Conservation (phyloP, 2,888 invertebrate species). For the Litoditis marina region DNA sequence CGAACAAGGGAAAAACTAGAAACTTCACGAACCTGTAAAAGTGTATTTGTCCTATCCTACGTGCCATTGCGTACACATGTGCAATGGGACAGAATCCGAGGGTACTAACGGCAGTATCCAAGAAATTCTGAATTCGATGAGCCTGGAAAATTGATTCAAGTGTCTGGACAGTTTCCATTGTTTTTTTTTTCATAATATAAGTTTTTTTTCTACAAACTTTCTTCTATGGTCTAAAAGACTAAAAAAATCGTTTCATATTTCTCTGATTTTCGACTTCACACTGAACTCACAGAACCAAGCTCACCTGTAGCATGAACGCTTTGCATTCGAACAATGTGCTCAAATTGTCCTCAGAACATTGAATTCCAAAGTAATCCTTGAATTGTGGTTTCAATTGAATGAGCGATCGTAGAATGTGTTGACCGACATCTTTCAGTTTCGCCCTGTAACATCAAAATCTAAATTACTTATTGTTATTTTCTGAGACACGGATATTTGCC, state of each 20-base stretch:
- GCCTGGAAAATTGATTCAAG: slow-evolving; percentile 10
- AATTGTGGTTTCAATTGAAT: slow-evolving; percentile 34
- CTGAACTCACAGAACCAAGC: not conserved
- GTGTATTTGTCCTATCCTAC: slow-evolving; percentile 39
- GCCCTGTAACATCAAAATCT: slow-evolving; percentile 36
- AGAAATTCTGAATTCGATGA: slow-evolving; percentile 35
- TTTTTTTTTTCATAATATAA: not conserved
- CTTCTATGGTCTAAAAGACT: not conserved
- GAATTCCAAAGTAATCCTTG: slow-evolving; percentile 37
- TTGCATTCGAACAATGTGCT: slow-evolving; percentile 23
- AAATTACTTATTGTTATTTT: too few relatives aligned
- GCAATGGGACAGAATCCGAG: slow-evolving; percentile 32
- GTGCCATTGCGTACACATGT: slow-evolving; percentile 32
- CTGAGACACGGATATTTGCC: too few relatives aligned
- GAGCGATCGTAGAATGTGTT: slow-evolving; percentile 30
- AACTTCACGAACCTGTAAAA: slow-evolving; percentile 16
- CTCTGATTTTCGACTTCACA: not conserved
- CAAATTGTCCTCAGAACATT: slow-evolving; percentile 20
- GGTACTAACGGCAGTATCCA: slow-evolving; percentile 32
- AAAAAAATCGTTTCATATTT: not conserved
- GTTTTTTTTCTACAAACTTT: not conserved
- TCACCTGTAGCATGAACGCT: slow-evolving; percentile 25
- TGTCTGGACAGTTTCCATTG: not conserved
- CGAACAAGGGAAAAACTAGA: too few relatives aligned
- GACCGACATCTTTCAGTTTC: slow-evolving; percentile 33